phyloP scores from a whole-genome alignment of 2,888 invertebrate genomes.

The Lasioglossum vierecki region DNA sequence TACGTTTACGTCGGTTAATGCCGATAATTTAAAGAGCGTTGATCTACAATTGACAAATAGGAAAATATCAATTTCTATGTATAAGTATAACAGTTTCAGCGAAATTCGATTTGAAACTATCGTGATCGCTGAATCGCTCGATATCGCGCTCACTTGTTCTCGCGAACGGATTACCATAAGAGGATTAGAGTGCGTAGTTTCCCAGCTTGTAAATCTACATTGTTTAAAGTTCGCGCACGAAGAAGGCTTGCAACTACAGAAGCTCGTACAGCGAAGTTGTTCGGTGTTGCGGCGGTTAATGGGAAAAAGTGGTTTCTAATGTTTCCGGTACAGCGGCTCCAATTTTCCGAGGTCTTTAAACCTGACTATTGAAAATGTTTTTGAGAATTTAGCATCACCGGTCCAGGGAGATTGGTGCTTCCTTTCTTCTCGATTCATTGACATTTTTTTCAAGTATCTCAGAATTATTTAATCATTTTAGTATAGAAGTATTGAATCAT shows the following conservation, averaged over 20 bases:
- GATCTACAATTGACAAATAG: slow-evolving; percentile 5
- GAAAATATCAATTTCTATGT: background rate
- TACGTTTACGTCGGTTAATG: background rate
- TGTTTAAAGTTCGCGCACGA: slow-evolving; percentile 34
- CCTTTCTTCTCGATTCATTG: background rate
- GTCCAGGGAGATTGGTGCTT: background rate
- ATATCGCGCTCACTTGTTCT: slow-evolving; percentile 22
- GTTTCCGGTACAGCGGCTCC: background rate
- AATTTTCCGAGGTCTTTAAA: background rate
- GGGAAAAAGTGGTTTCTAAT: background rate
- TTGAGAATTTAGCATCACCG: background rate
- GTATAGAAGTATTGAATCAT: too few relatives aligned
- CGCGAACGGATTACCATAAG: slow-evolving; percentile 48
- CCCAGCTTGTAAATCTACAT: slow-evolving; percentile 30
- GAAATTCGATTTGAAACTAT: slow-evolving; percentile 32
- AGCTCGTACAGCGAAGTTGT: background rate
- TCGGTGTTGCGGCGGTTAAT: background rate
- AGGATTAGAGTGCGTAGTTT: slow-evolving; percentile 46
- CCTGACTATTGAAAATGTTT: background rate
- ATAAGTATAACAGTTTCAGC: background rate
- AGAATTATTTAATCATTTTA: too few relatives aligned
- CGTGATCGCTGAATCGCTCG: slow-evolving; percentile 38
- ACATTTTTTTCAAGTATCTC: background rate
- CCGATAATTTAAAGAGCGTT: background rate
- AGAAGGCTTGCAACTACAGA: background rate